Evolutionary conservation across 2,888 invertebrate species (phyloP).

Genomic region (Harpalus rufipes): DNA sequence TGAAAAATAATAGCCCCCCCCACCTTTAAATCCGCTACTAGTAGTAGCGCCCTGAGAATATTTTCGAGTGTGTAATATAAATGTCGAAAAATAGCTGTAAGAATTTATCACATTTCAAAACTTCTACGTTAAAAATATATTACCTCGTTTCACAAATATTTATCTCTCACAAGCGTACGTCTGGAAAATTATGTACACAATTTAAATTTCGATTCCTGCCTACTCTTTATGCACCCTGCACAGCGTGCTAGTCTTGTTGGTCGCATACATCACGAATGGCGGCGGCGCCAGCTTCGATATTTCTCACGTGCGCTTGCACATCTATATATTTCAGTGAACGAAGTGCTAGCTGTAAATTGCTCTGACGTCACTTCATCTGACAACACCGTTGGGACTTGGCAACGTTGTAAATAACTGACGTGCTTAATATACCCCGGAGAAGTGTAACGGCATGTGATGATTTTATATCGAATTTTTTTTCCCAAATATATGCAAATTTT

Average conservation of each 20-base stretch:
- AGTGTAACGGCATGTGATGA: not conserved
- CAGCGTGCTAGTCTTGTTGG: not conserved
- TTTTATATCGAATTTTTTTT: conserved; percentile 2
- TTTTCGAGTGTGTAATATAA: no score
- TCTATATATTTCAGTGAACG: conserved; percentile 38
- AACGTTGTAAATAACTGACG: conserved; percentile 23
- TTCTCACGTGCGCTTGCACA: conserved; percentile 17
- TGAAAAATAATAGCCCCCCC: no score
- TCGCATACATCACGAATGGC: conserved; percentile 4
- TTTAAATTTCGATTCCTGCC: not conserved
- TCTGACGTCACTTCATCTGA: conserved; percentile 39
- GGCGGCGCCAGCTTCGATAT: conserved; percentile 28
- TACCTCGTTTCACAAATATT: not conserved
- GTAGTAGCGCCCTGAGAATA: no score
- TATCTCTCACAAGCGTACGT: not conserved
- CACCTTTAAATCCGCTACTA: no score
- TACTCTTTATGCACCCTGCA: conserved; percentile 31
- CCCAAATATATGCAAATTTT: not conserved
- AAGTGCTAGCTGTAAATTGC: conserved; percentile 9
- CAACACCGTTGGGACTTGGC: conserved; percentile 17
- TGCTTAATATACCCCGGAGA: conserved; percentile 28
- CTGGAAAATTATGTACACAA: not conserved
- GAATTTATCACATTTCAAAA: no score
- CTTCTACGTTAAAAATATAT: not conserved
- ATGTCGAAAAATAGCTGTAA: no score